Evolutionary conservation across 2,797 vertebrate genomes (phyloP), one percentile per base, ranked within the genome.

Genomic region (Melanogrammus aeglefinus): DNA sequence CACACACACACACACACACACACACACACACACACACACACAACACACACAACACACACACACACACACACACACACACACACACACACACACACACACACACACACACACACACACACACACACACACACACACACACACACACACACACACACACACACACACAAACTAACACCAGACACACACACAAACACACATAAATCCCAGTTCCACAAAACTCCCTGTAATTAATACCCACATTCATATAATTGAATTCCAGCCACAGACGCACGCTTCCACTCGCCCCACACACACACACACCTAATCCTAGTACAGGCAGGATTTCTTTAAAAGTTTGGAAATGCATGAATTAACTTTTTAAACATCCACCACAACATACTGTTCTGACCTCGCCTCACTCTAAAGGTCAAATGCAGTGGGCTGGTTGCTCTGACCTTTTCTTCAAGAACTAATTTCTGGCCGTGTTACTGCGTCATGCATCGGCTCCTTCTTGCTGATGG

Each of bases 381-480:
- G 75, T n/a, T n/a, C 66, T 72, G 75, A 86, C 82, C 76, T 85
- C 76, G 83, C 82, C 51, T 80, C 81, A 73, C 66, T 76, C 72
- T 21, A 86, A 87, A 86, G 79, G 85, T 63, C 82, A 88, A 31
- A 81, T 76, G 72, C 27, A 75, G 66, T 75, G 71, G 75, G 76
- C 78, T 88, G 78, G 69, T 79, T 82, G 73, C 80, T 76, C 73
- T 88, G 86, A 86, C 87, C 83, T 89, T 90, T 90, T 84, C 79
- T 79, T 79, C 41, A 75, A 81, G 78, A 78, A 79, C 82, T 75
- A 69, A 83, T 81, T 84, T 88, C 74, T 75, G 31, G 80, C 63
- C 71, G 21, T 82, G 72, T 80, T 76, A 75, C 51, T 80, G 79
- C 76, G 29, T 76, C 73, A 79, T 39, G 72, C 72, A 76, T 86